Evolutionary conservation across 23 tunicate species (phyloP).

Genomic region (Ciona savignyi): DNA sequence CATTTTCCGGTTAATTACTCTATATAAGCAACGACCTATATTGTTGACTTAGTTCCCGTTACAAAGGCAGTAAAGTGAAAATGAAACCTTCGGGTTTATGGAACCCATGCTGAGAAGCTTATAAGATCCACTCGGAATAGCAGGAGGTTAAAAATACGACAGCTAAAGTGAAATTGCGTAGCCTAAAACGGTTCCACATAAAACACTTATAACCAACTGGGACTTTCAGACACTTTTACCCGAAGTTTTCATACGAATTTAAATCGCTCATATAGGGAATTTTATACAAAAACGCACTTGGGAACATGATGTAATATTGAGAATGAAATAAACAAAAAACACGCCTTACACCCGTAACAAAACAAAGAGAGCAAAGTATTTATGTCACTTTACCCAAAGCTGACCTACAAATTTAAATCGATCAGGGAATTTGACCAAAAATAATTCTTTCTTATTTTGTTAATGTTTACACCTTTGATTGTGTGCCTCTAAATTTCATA

Average conservation of each 20-base stretch:
- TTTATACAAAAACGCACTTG: too few species aligned
- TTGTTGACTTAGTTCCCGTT: background rate
- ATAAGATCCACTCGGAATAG: background rate
- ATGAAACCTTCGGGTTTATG: background rate
- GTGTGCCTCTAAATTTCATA: too few species aligned
- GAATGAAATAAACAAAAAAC: too few species aligned
- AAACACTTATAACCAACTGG: background rate
- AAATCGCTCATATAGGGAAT: too few species aligned
- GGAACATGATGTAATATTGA: too few species aligned
- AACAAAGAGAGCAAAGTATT: too few species aligned
- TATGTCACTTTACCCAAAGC: too few species aligned
- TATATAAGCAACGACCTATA: background rate
- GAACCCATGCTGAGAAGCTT: background rate
- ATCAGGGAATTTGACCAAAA: too few species aligned
- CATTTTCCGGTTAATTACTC: background rate
- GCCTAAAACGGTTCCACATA: background rate
- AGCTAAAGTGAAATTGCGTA: background rate
- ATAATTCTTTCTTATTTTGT: too few species aligned
- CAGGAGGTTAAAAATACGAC: background rate
- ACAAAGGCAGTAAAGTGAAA: background rate
- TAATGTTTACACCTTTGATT: too few species aligned
- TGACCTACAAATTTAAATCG: too few species aligned
- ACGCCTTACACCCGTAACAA: too few species aligned
- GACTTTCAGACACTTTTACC: background rate
- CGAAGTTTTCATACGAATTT: background rate